These are phyloP conservation scores for Zaprionus ghesquierei DNA, from an alignment of 1,140 invertebrate genomes.

Conservation along the genomic window DNA sequence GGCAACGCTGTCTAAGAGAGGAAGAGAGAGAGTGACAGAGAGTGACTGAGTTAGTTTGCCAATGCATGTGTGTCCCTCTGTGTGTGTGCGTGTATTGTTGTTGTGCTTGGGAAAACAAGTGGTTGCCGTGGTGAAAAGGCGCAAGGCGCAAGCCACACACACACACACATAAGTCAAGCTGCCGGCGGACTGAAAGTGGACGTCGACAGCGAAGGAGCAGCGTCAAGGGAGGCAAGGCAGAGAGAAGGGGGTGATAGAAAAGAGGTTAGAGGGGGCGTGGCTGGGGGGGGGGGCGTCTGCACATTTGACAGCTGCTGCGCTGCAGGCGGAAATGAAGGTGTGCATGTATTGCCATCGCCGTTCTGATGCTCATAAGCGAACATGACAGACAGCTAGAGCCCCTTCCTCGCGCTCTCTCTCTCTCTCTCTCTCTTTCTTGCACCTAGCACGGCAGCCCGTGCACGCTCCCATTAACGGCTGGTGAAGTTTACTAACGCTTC, in stretches of 20 bases:
- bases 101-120: slow-evolving; percentile 82
- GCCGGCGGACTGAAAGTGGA: slow-evolving; percentile 12
- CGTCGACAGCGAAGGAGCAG: not conserved
- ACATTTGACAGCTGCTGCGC: slow-evolving; percentile 62
- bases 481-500: slow-evolving; percentile 47
- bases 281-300: not conserved
- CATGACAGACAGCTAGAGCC: slow-evolving; percentile 58
- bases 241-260: not conserved
- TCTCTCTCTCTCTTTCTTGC: not conserved
- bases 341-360: not conserved
- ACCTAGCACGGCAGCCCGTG: slow-evolving; percentile 11
- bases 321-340: slow-evolving; percentile 38
- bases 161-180: slow-evolving; percentile 51
- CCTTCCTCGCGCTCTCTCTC: not conserved
- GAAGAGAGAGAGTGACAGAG: slow-evolving; percentile 9
- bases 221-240: not conserved
- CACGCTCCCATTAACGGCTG: slow-evolving; percentile 68
- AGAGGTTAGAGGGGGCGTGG: not conserved
- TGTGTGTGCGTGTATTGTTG: slow-evolving; percentile 60
- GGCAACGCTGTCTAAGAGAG: slow-evolving; percentile 13
- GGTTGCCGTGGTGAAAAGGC: slow-evolving; percentile 81
- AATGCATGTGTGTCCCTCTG: slow-evolving; percentile 13
- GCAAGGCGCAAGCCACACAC: too few relatives aligned
- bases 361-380: slow-evolving; percentile 60
- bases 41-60: slow-evolving; percentile 8